Evolutionary conservation across 2,888 invertebrate species (phyloP).

Genomic region (Zelleria hepariella): DNA sequence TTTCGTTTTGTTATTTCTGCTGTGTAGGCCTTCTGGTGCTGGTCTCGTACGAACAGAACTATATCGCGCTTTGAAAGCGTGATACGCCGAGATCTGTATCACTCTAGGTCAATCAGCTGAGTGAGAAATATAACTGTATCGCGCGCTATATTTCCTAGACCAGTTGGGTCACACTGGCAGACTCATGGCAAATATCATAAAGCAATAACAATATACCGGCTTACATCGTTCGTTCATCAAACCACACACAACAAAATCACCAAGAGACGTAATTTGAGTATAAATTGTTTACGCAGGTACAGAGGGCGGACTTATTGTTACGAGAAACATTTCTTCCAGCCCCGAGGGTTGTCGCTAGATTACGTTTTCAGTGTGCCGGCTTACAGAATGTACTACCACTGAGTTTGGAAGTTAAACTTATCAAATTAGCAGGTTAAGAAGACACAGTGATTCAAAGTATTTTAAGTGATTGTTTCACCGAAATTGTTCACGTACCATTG

Average conservation of each 20-base stretch:
- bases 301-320: conserved; percentile 68
- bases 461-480: neutral
- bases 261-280: conserved; percentile 30
- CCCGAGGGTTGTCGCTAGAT: conserved; percentile 60
- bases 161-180: too few relatives aligned
- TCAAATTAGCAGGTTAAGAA: conserved; percentile 16
- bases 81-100: too few relatives aligned
- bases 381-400: conserved; percentile 68
- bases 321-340: conserved; percentile 71
- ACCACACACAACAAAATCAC: conserved; percentile 10
- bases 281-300: conserved; percentile 67
- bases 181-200: neutral
- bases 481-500: conserved; percentile 19
- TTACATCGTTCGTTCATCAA: neutral
- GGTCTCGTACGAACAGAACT: too few relatives aligned
- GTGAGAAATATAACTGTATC: too few relatives aligned
- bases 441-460: neutral
- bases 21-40: too few relatives aligned
- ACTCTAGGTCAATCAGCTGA: too few relatives aligned
- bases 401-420: conserved; percentile 20
- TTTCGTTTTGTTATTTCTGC: too few relatives aligned
- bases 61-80: too few relatives aligned
- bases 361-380: conserved; percentile 68
- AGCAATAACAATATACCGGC: neutral
- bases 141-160: too few relatives aligned